Percentiles rank a stretch among this genome's conserved stretches.
These are phyloP conservation scores for Nesidiocoris tenuis DNA, from an alignment of 2,888 invertebrate genomes.

Conservation along the genomic window DNA sequence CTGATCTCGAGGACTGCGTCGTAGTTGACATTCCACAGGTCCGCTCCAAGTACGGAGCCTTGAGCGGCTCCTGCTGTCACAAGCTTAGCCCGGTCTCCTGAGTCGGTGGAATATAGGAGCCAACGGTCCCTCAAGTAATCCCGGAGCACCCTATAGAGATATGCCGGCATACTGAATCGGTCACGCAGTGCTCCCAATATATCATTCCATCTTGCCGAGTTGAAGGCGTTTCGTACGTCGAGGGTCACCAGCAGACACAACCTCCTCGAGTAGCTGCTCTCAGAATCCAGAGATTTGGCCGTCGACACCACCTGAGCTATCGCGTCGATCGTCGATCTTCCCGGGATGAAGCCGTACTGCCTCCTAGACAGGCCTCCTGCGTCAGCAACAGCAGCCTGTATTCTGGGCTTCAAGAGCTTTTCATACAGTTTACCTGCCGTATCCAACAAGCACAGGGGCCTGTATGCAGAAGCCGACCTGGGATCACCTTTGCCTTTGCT, in stretches of 20 bases:
- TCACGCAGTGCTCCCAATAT: slow-evolving; percentile 44
- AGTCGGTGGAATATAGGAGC: background rate
- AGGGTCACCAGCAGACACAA: slow-evolving; percentile 46
- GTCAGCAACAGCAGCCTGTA: slow-evolving; percentile 47
- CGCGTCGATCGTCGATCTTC: slow-evolving; percentile 47
- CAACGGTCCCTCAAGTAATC: slow-evolving; percentile 48
- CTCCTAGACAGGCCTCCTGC: slow-evolving; percentile 46
- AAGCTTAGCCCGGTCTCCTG: slow-evolving; percentile 9
- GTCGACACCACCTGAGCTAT: slow-evolving; percentile 38
- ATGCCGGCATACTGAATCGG: slow-evolving; percentile 39
- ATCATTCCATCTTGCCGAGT: slow-evolving; percentile 48
- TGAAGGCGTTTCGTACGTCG: slow-evolving; percentile 47
- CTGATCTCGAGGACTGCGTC: slow-evolving; percentile 44
- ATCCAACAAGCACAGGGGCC: slow-evolving; percentile 38
- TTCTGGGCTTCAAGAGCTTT: slow-evolving; percentile 49
- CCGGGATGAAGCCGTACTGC: slow-evolving; percentile 48
- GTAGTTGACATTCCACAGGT: slow-evolving; percentile 49
- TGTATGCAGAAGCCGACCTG: slow-evolving; percentile 24
- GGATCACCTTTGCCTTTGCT: slow-evolving; percentile 38
- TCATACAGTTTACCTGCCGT: slow-evolving; percentile 49
- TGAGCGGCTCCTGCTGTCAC: slow-evolving; percentile 48
- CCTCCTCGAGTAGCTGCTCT: slow-evolving; percentile 15
- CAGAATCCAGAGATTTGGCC: background rate
- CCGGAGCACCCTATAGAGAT: slow-evolving; percentile 47
- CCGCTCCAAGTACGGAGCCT: slow-evolving; percentile 40